Evolutionary conservation across 2,797 vertebrate genomes (phyloP), one percentile per base, ranked within the genome.

Genomic region (Peromyscus eremicus): DNA sequence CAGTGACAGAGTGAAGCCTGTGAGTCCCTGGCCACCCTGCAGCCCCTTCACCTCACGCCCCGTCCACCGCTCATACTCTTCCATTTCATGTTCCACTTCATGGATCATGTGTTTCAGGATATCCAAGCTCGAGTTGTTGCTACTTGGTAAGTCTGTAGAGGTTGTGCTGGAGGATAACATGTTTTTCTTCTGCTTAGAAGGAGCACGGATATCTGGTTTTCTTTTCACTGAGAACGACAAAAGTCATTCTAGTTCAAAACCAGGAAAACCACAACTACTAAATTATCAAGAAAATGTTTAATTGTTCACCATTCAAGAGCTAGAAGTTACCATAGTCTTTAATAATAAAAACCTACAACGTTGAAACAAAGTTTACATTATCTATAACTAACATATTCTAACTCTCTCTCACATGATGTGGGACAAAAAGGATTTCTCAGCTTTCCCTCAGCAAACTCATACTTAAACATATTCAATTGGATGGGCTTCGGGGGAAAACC

Each of bases 1-100:
- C 95, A 99, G 98, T 0, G 99, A 99, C 12, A 99, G 97, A 2
- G 99, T 99, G 96, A 99, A 99, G 40, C 99, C 99, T 0, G 99
- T 98, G 21, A 99, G 98, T 0, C 99, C 98, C 64, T 98, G 99
- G 23, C 96, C 96, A 9, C 80, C 97, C 77, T 98, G 98, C 0
- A 76, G 60, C 4, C 89, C 95, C 25, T 97, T 97, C 91, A 97
- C 98, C 34, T 98, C 98, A 0, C 98, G 98, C 49, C 97, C 98
- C 43, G 94, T 98, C 75, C 97, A 97, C 73, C 60, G 95, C 91
- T 99, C 98, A 1, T 98, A 99, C 73, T 99, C 99, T 90, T 99
- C 99, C 98, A 99, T 97, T 37, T 99, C 99, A 1, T 34, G 96
- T 94, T 99, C 99, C 95, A 99, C 99, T 82, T 99, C 98, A n/a